Percentiles rank a stretch among this genome's conserved stretches.
phyloP scores from a whole-genome alignment of 2,113 vertebrate genomes.

The Hylia prasina region DNA sequence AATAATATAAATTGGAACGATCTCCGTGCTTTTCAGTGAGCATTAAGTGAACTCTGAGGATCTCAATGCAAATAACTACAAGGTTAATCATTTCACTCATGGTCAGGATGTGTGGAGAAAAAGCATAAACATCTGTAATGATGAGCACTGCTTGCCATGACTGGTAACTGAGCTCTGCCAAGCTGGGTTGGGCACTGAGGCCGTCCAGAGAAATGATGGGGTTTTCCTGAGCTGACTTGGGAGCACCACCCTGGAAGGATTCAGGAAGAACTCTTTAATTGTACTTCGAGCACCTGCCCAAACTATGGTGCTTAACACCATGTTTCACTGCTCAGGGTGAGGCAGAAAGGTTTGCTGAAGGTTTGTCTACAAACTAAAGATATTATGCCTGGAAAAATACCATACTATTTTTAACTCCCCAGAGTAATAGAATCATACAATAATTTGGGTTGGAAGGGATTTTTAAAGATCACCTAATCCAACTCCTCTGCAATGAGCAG shows the following conservation, averaged over 20 bases:
- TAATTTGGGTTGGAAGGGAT: not conserved
- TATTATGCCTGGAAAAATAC: not conserved
- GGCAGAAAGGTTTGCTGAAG: not conserved
- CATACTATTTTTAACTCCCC: not conserved
- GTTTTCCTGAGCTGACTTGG: not conserved
- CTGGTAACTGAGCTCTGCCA: not conserved
- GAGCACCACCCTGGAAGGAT: not conserved
- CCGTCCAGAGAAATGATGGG: rapidly evolving
- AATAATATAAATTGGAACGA: not conserved
- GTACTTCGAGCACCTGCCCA: not conserved
- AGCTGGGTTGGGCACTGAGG: not conserved
- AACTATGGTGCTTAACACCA: not conserved
- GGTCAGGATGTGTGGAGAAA: not conserved
- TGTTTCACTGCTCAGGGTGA: not conserved
- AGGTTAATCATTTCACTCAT: not conserved
- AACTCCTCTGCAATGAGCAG: not conserved
- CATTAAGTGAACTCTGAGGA: not conserved
- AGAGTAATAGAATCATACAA: not conserved
- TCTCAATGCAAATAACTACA: not conserved
- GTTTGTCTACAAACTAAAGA: not conserved
- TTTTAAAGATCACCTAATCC: not conserved
- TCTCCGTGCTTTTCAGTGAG: not conserved
- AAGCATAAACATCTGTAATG: not conserved
- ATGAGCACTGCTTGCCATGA: not conserved
- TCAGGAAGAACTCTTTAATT: not conserved